Conservation (phyloP, 2,113 vertebrate species). For the Himantopus leucocephalus region DNA sequence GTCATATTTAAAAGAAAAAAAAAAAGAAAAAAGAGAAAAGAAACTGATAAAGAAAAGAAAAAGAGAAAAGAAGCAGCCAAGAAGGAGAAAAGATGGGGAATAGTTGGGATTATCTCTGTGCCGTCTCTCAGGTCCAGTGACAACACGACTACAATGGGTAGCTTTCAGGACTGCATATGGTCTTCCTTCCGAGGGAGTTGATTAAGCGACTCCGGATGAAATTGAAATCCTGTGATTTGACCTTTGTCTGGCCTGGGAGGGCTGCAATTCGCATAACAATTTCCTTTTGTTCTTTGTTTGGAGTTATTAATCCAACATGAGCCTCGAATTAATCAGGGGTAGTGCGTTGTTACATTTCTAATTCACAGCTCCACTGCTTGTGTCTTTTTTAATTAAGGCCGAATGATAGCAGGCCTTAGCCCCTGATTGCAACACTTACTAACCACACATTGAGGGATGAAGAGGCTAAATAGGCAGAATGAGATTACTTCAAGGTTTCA, state of each 20-base stretch:
- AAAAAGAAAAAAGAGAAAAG: neutral
- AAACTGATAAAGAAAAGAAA: neutral
- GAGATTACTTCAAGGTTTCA: constrained; percentile 84
- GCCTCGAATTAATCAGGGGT: constrained; percentile 87
- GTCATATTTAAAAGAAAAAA: neutral
- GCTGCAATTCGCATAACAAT: constrained; percentile 87
- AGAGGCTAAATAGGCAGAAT: constrained; percentile 81
- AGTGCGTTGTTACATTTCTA: constrained; percentile 86
- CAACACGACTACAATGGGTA: constrained; percentile 76
- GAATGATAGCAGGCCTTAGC: constrained; percentile 82
- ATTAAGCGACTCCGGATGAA: constrained; percentile 87
- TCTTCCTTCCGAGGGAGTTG: constrained; percentile 84
- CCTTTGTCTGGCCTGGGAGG: constrained; percentile 87
- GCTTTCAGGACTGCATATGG: constrained; percentile 83
- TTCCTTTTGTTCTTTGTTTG: constrained; percentile 90
- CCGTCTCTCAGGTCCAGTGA: constrained; percentile 75
- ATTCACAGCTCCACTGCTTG: constrained; percentile 89
- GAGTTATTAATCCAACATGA: constrained; percentile 91
- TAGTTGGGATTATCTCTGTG: constrained; percentile 74
- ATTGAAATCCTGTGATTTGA: constrained; percentile 88
- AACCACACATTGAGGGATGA: constrained; percentile 80
- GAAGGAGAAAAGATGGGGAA: constrained; percentile 64
- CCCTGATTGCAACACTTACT: constrained; percentile 81
- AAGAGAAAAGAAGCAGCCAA: constrained; percentile 9
- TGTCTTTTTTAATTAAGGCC: constrained; percentile 95